Base-by-base conservation (phyloP, 2,888 invertebrate genomes). In the Gastracanthus pulcherrimus region DNA sequence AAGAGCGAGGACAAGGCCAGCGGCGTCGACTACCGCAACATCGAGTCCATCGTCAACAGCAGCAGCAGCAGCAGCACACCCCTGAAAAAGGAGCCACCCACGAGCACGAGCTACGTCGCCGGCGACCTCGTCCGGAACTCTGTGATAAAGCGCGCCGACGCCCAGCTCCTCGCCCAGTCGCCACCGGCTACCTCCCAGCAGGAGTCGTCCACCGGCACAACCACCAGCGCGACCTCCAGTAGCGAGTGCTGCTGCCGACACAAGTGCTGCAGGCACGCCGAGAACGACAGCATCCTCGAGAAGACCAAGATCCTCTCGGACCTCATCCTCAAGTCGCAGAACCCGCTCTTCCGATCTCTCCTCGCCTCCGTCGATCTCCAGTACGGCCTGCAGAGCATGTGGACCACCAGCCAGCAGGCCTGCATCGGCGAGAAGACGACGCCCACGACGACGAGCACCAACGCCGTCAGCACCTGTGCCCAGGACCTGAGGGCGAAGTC, bases 401-500 rank as follows among this genome's bases (percentile, higher is more conserved):
- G 91, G 91, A 86, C 84, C 36, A 88, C 88, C 80, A 86, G 62
- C 3, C 88, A 45, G 84, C 85, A 16, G 87, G 16, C 77, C 78
- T 89, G 88, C 13, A 38, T 31, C 89, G 64, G 88, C 88, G 66
- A 89, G 88, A n/a, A 87, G 89, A 84, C 90, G 90, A 90, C 87
- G 84, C 64, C 7, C 38, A 88, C 87, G 82, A 86, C 23, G 11
- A 87, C 29, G 84, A 82, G 89, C 87, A 29, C 84, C 82, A 3
- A 88, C 87, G 34, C 85, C 82, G 7, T 87, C 88, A 45, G 84
- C 83, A 90, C 87, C 34, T 90, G 90, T 64, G 90, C 89, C 0
- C 90, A 91, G 82, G 91, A 91, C 82, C 85, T 90, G 38, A 87
- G 90, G 79, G 92, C 93, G 23, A 93, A 93, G 82, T 92, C 90